Base-by-base conservation (phyloP, 2,113 vertebrate genomes). In the Notarius quadriscutis region DNA sequence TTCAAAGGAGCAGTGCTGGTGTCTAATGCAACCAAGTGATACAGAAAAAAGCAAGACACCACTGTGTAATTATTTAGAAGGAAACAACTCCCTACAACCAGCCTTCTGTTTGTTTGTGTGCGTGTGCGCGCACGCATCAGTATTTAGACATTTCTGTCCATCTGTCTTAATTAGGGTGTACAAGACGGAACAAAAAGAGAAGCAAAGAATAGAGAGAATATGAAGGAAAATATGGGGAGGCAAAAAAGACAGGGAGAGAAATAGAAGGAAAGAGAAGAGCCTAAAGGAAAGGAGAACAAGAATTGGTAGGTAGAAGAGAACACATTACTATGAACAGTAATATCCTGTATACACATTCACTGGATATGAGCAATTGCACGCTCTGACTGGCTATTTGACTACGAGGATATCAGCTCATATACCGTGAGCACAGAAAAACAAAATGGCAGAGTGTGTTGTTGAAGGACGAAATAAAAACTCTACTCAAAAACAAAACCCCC, bases 41-140 rank as follows among this genome's bases (percentile, higher is more conserved):
- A 34, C 20, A 27, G 71, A 86, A 58, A 57, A 53, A 62, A 86
- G 71, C 67, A 27, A 79, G 27, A 84, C 60, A 67, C 4, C 3
- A 41, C 62, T 48, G 67, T 69, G 48, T 80, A 83, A 87, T 71
- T 81, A 81, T 62, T 81, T 27, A 30, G 2, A 55, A 55, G 63
- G 18, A 80, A 69, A 80, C 12, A 22, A 81, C 55, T 74, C 48
- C 75, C 58, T 63, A 27, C 80, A 60, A 86, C 30, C 69, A 67
- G 5, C 20, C 15, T 10, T 27, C 20, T n/a, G 67, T 62, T 74
- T 53, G 27, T 87, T 81, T 71, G 60, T 84, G 84, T 50, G 67
- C 57, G 20, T 83, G 27, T 60, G 30, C 72, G 51, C 78, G 58
- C 78, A 58, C 17, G 41, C 27, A 41, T 20, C 30, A 41, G 30